phyloP scores from a whole-genome alignment of 2,888 invertebrate species.

The Napeogenes sylphis region DNA sequence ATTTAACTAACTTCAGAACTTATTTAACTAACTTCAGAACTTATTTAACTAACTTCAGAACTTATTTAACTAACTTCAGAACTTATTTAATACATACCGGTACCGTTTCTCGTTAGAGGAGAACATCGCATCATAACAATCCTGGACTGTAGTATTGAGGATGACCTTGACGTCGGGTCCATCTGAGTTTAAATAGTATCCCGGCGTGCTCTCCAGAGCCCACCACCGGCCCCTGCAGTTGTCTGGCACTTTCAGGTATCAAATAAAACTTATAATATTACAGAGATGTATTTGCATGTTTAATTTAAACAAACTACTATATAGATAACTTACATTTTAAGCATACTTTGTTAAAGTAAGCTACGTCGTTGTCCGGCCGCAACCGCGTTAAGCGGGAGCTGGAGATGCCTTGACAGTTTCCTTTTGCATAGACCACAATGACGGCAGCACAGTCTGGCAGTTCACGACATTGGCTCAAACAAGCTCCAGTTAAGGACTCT shows the following conservation, averaged over 20 bases:
- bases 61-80: no score
- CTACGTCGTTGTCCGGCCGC: constrained; percentile 74
- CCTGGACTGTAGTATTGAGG: constrained; percentile 78
- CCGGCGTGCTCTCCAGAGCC: constrained; percentile 86
- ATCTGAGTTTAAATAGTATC: constrained; percentile 84
- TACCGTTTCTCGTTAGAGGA: constrained; percentile 45
- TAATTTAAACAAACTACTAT: constrained; percentile 7
- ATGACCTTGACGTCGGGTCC: constrained; percentile 77
- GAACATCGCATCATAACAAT: constrained; percentile 79
- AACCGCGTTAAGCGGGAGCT: constrained; percentile 42
- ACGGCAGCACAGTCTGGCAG: constrained; percentile 69
- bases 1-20: no score
- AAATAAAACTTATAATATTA: background rate
- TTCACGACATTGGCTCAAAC: constrained; percentile 66
- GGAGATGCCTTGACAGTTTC: constrained; percentile 69
- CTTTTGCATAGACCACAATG: constrained; percentile 65
- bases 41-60: no score
- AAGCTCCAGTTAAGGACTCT: constrained; percentile 63
- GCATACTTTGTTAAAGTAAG: constrained; percentile 82
- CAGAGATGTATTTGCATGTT: background rate
- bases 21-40: no score
- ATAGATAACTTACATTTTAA: constrained; percentile 51
- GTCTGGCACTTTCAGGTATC: constrained; percentile 43
- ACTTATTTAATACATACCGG: constrained; percentile 39
- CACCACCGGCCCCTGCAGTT: constrained; percentile 81